Evolutionary conservation across 2,888 invertebrate genomes (phyloP).

Genomic region (Mechanitis mazaeus): DNA sequence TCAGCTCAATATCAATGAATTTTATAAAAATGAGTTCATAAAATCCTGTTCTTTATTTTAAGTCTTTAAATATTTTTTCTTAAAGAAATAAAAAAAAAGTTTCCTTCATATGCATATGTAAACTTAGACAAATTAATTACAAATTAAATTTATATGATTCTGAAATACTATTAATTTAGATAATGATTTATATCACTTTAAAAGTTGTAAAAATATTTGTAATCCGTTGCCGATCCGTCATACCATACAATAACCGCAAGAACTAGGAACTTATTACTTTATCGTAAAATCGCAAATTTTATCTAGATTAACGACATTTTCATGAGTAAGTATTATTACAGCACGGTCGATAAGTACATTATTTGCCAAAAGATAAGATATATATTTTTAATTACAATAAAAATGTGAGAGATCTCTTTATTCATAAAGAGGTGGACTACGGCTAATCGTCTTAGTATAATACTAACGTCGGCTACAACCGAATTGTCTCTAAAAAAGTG

Average conservation of each 20-base stretch:
- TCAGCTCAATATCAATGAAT: no score
- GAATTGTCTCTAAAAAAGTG: conserved; percentile 13
- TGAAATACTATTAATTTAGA: no score
- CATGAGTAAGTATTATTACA: conserved; percentile 10
- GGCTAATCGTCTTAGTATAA: conserved; percentile 10
- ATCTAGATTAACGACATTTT: conserved; percentile 14
- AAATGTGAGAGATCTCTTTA: conserved; percentile 13
- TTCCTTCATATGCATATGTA: no score
- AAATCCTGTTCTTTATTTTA: no score
- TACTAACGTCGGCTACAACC: conserved; percentile 10
- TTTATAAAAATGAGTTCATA: no score
- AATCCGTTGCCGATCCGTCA: no score
- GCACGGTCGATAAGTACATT: conserved; percentile 12
- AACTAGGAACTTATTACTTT: conserved; percentile 10
- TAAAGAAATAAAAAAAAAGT: no score
- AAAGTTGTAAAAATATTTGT: no score
- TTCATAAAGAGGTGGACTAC: conserved; percentile 13
- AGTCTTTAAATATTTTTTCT: no score
- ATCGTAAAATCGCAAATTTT: conserved; percentile 20
- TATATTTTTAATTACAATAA: conserved; percentile 21
- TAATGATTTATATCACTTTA: no score
- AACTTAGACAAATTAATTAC: no score
- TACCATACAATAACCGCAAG: background rate
- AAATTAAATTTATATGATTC: no score
- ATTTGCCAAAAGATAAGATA: conserved; percentile 23